Evolutionary conservation across 2,888 invertebrate species (phyloP), one percentile per base, ranked within the genome.

Genomic region (Eudasyphora cyanicolor): DNA sequence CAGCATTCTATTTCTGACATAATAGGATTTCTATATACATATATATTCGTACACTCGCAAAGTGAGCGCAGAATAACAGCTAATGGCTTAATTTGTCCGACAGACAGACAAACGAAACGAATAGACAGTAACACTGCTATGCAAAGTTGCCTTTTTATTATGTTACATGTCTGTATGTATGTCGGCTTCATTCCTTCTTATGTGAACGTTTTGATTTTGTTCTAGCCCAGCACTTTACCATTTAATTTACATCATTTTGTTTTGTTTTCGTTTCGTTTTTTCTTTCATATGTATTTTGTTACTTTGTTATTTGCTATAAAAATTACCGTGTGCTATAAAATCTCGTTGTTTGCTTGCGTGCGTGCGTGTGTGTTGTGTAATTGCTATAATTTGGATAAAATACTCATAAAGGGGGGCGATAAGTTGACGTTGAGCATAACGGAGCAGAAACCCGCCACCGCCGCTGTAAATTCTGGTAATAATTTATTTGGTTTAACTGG

Each of bases 361-460:
- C 49, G 62, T 69, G 79, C 78, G 75, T 82, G 75, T 87, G 82
- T 86, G 79, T 85, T 83, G 17, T 71, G 85, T 86, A 35, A n/a
- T n/a, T 81, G 27, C 60, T 38, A 75, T 35, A 35, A 51, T 49
- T 71, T 69, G 60, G 60, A 57, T 73, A 75, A 49, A 69, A 75
- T 19, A n/a, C 7, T 64, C 10, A 49, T n/a, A 76, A 89, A 95
- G 95, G 95, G 95, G 86, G 95, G 95, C 88, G 95, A 95, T 90
- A 95, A 95, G 90, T 91, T 95, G 89, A 95, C 95, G 76, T 92
- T 95, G 82, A 94, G 94, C 84, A 94, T 95, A 87, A 94, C 94
- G 87, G 95, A 95, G 89, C 91, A 92, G 87, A 93, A 92, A 88
- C 91, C 92, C 87, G 86, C 91, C 85, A 90, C 91, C 73, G 85